Evolutionary conservation across 2,797 vertebrate species (phyloP), one percentile per base, ranked within the genome.

Genomic region (Cetoscarus ocellatus): DNA sequence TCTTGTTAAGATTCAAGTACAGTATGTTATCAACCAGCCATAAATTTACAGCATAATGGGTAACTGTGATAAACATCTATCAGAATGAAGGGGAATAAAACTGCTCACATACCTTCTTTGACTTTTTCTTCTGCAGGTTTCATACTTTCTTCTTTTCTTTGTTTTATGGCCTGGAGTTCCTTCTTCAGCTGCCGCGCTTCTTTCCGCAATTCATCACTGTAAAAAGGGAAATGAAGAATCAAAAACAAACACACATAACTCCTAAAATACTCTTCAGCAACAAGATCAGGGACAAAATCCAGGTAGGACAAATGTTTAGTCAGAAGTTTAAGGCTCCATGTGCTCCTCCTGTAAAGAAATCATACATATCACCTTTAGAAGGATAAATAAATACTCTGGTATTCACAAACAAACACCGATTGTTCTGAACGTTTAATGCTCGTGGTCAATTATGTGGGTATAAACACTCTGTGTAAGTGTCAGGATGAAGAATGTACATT

Each of bases 141-240:
- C 40, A 65, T 68, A 83, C 75, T 70, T 34, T 97, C 96, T 80
- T 96, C 93, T 87, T 91, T 98, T 79, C 94, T 95, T 73, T 98
- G 95, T 85, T 97, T 99, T 83, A 97, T 96, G 88, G 97, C 97
- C 80, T 96, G 94, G 1, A 99, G 94, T 60, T 98, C 97, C 76
- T 96, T 96, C 91, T 98, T 98, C 92, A 99, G 75, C 72, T 97
- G 97, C 12, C 97, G 96, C 0, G 86, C 95, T 93, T 99, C 97
- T 92, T 96, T 98, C 53, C 96, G 95, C 56, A 99, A 91, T 73
- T 99, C 97, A 72, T 99, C 97, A 70, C 98, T 99, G 88, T 10
- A 86, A 91, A 84, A 35, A 49, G 65, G 93, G 76, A 85, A 90
- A 79, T 51, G 61, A 44, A 48, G 58, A 61, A 61, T 52, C 65